Evolutionary conservation across 2,888 invertebrate genomes (phyloP).

Genomic region (Pandemis heparana): DNA sequence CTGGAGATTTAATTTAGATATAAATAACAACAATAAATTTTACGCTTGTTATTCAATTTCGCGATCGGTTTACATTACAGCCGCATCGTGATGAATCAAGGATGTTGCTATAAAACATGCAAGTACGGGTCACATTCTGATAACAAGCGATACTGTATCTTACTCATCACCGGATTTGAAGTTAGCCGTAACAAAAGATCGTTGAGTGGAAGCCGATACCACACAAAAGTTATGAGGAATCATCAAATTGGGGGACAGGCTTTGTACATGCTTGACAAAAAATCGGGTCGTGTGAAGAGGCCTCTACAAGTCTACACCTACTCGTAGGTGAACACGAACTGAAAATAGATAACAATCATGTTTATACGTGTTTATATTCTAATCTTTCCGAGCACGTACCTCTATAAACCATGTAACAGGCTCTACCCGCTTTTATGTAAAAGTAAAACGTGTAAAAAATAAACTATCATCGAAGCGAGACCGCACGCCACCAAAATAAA

Average conservation of each 20-base stretch:
- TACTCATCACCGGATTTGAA: neutral
- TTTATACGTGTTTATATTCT: neutral
- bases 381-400: neutral
- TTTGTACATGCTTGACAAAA: neutral
- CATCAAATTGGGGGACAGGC: neutral
- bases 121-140: neutral
- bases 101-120: neutral
- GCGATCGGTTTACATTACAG: neutral
- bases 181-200: neutral
- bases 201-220: neutral
- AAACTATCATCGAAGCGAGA: neutral
- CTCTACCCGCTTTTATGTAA: neutral
- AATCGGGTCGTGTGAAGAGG: conserved; percentile 3
- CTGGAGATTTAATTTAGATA: neutral
- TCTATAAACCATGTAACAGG: neutral
- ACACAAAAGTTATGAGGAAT: neutral
- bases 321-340: neutral
- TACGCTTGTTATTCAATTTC: neutral
- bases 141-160: neutral
- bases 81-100: neutral
- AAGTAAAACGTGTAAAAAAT: conserved; percentile 1
- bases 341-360: neutral
- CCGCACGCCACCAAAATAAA: conserved; percentile 14
- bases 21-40: neutral
- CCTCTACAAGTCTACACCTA: neutral